Evolutionary conservation across 2,113 vertebrate species (phyloP), one percentile per base, ranked within the genome.

Genomic region (Macquaria ambigua): DNA sequence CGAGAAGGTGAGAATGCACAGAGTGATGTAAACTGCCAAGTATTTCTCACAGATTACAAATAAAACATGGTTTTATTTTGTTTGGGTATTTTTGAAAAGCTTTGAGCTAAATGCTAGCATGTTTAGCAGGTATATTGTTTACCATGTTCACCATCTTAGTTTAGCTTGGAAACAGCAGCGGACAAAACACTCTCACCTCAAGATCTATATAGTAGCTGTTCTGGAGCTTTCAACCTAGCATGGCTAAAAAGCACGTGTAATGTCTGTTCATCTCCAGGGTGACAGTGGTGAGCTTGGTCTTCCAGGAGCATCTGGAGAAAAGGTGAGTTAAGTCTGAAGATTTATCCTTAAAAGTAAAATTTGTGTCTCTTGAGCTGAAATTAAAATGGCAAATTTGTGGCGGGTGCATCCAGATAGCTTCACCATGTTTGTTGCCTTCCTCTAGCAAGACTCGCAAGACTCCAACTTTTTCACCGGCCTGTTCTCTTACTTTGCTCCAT

Each of bases 291-390:
- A 96, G 6, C 83, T 92, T 0, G 97, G 97, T 5, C 92, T 96
- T 46, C 96, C 97, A 0, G 96, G 96, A 71, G 66, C 92, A 2
- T 81, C 93, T 0, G 97, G 97, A 85, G 93, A 95, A 74, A 97
- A 97, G 96, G 98, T 99, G 80, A 82, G 84, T 76, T 21, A 87
- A 50, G 14, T 12, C 62, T 4, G 11, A 48, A 2, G 23, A 31
- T 58, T 52, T 43, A 28, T 34, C 15, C 5, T 77, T 3, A 14
- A 61, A 55, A 16, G 15, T 31, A 25, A 15, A 41, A n/a, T 12
- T 18, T 37, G 18, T 43, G 31, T 66, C 23, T 55, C 37, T 14
- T 56, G 34, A 58, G 25, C 12, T 64, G 1, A 43, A 79, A 56
- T 81, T 6, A 53, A 67, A 73, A 34, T 41, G 59, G 50, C 2